Conservation (phyloP, 1,140 invertebrate species). For the Cyclargus thomasi region DNA sequence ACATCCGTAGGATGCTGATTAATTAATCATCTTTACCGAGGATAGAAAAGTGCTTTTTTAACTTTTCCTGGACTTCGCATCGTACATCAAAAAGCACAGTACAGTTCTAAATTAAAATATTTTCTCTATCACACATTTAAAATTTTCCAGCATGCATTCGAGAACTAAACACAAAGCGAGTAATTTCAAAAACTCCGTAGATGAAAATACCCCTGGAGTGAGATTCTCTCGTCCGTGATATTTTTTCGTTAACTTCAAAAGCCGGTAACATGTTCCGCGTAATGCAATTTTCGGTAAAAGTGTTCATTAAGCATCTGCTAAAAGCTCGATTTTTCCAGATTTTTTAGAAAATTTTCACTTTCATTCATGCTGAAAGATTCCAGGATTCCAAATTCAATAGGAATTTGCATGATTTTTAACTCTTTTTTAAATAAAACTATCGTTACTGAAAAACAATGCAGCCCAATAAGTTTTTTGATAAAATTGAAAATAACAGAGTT, state of each 20-base stretch:
- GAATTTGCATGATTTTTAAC: too few species aligned
- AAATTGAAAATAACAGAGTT: too few species aligned
- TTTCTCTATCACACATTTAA: background rate
- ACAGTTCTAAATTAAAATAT: background rate
- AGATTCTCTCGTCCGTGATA: background rate
- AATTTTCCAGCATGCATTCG: background rate
- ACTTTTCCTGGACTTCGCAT: too few species aligned
- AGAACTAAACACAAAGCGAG: background rate
- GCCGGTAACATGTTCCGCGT: background rate
- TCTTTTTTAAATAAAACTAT: too few species aligned
- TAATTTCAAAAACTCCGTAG: background rate
- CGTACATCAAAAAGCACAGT: too few species aligned
- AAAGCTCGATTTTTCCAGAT: background rate
- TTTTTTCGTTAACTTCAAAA: background rate
- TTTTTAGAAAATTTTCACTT: background rate
- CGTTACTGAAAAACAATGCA: too few species aligned
- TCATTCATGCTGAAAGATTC: too few species aligned
- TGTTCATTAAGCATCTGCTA: background rate
- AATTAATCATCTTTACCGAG: too few species aligned
- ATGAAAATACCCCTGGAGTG: background rate
- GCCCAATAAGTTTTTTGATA: too few species aligned
- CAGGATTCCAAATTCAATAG: too few species aligned
- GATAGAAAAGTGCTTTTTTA: too few species aligned
- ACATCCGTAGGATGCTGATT: too few species aligned
- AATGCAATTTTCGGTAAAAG: constrained; percentile 3